A percentile compares a stretch with the other conserved stretches of the same genome.
Conservation (phyloP, 2,113 vertebrate genomes). For the Chroicocephalus ridibundus region DNA sequence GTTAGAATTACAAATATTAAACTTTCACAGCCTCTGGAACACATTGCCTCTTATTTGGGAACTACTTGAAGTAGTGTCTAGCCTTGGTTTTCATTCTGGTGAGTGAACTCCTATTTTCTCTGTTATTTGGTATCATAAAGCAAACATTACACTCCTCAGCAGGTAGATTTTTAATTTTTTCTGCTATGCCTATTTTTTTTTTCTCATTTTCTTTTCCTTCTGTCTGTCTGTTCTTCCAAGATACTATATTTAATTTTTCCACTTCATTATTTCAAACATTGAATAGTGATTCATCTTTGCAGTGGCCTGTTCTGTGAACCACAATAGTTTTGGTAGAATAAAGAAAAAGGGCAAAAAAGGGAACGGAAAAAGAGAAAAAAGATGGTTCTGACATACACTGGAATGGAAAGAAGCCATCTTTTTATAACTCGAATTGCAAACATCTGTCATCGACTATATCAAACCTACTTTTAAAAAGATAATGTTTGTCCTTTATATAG, state of each 20-base stretch:
- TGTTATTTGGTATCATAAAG: slow-evolving; percentile 42
- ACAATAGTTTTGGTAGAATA: slow-evolving; percentile 41
- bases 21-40: slow-evolving; percentile 6
- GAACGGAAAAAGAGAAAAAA: background rate
- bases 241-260: slow-evolving; percentile 62
- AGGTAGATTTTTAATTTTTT: slow-evolving; percentile 38
- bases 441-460: slow-evolving; percentile 22
- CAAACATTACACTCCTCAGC: slow-evolving; percentile 20
- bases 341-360: background rate
- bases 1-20: slow-evolving; percentile 56
- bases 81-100: slow-evolving; percentile 32
- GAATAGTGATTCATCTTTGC: slow-evolving; percentile 54
- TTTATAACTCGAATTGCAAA: slow-evolving; percentile 46
- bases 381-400: background rate
- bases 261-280: slow-evolving; percentile 44
- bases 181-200: background rate
- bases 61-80: slow-evolving; percentile 9
- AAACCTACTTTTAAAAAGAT: slow-evolving; percentile 40
- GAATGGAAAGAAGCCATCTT: slow-evolving; percentile 39
- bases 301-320: slow-evolving; percentile 36
- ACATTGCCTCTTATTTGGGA: background rate
- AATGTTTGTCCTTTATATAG: slow-evolving; percentile 35
- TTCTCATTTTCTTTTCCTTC: background rate
- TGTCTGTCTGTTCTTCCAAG: slow-evolving; percentile 15
- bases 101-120: slow-evolving; percentile 5